Percentiles rank a stretch among this genome's conserved stretches.
phyloP scores from a whole-genome alignment of 2,113 vertebrate species.

The Chaetorhynchus papuensis region DNA sequence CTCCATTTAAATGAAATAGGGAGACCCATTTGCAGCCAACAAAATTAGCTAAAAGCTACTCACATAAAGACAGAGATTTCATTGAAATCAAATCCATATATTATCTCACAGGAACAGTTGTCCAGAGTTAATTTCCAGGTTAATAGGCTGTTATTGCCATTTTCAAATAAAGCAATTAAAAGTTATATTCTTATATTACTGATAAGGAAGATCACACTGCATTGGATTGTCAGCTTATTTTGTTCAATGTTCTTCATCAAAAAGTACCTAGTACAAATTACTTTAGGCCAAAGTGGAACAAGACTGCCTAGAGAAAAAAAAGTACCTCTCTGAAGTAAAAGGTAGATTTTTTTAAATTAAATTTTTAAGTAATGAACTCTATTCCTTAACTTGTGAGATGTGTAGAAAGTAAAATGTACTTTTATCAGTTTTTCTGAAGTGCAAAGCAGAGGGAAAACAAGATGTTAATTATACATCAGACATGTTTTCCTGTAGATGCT shows the following conservation, averaged over 20 bases:
- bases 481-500: not conserved
- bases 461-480: not conserved
- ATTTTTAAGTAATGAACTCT: not conserved
- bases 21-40: not conserved
- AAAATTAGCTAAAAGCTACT: constrained; percentile 33
- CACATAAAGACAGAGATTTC: constrained; percentile 26
- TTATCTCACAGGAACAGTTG: constrained; percentile 18
- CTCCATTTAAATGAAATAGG: constrained; percentile 54
- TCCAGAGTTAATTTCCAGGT: constrained; percentile 23
- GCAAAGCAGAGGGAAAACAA: not conserved
- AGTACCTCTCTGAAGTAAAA: not conserved
- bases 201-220: not conserved
- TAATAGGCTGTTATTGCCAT: constrained; percentile 10
- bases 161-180: constrained; percentile 34
- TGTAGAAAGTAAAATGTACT: not conserved
- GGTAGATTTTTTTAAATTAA: not conserved
- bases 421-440: not conserved
- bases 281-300: not conserved
- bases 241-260: not conserved
- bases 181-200: constrained; percentile 6
- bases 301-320: not conserved
- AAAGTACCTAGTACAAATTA: not conserved
- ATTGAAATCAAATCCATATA: constrained; percentile 14
- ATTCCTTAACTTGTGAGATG: not conserved
- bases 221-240: not conserved